Evolutionary conservation across 1,140 invertebrate genomes (phyloP), one percentile per base, ranked within the genome.

Genomic region (Lanistes nyassanus): DNA sequence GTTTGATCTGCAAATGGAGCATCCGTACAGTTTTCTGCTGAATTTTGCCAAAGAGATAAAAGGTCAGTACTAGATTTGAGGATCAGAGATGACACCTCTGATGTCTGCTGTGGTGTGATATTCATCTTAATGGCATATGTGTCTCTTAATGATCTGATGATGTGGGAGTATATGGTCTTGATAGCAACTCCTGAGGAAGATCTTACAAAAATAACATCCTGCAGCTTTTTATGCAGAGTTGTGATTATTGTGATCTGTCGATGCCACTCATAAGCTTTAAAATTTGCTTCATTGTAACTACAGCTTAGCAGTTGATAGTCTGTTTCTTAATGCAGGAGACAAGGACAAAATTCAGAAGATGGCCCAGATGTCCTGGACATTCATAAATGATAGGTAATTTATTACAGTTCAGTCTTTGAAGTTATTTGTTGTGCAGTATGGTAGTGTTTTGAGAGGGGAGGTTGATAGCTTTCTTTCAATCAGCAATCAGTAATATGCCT

Each of bases 331-430:
- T 83, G 51, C 81, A 92, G 93, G 96, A 68, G 96, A 98, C 83
- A 97, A 98, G 88, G 92, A 92, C 34, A 97, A 98, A 89, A 89
- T 98, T 69, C 94, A 98, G 84, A 97, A 97, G 90, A 96, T 99
- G 94, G 96, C 99, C 9, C 97, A 99, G 90, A 99, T 98, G 96
- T 97, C 98, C 2, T 99, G 98, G 98, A 99, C 97, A 34, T 99
- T 99, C 90, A 97, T 99, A 0, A 99, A 99, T 91, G 98, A 99
- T 87, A 97, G 95, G 94, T 95, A 88, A 83, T 71, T n/a, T 75
- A 23, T 34, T 53, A 23, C 60, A 60, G n/a, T 66, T 26, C 51
- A 16, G 39, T 64, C n/a, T n/a, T n/a, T n/a, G n/a, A n/a, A n/a
- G n/a, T n/a, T n/a, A n/a, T n/a, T n/a, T n/a, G n/a, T n/a, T n/a